These are phyloP conservation scores for Idris sp. DNA, from an alignment of 1,140 invertebrate genomes.

Conservation along the genomic window DNA sequence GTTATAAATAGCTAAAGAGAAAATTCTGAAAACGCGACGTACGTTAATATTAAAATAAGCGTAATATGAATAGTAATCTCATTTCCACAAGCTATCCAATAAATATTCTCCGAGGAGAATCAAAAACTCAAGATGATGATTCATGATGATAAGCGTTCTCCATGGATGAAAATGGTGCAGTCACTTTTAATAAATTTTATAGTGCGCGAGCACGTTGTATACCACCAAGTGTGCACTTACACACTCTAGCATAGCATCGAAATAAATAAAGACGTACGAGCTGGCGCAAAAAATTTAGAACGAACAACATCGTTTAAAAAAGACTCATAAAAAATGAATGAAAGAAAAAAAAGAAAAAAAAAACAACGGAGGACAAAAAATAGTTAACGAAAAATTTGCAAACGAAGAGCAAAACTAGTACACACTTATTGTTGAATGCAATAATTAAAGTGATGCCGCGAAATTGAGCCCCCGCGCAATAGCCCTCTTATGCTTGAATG, in stretches of 20 bases:
- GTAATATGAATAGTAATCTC: conserved; percentile 7
- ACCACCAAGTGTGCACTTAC: conserved; percentile 36
- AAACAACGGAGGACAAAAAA: neutral
- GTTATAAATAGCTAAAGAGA: too few species aligned
- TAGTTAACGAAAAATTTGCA: neutral
- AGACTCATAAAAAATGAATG: conserved; percentile 6
- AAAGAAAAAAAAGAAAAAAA: too few species aligned
- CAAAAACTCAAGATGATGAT: conserved; percentile 20
- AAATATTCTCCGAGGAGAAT: conserved; percentile 28
- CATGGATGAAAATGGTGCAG: conserved; percentile 31
- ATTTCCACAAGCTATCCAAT: conserved; percentile 14
- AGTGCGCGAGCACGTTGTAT: conserved; percentile 24
- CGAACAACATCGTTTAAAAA: conserved; percentile 20
- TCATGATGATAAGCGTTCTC: conserved; percentile 23
- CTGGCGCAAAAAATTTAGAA: conserved; percentile 22
- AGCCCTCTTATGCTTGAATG: too few species aligned
- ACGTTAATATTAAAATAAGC: neutral
- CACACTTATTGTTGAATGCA: conserved; percentile 5
- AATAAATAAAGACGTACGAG: conserved; percentile 47
- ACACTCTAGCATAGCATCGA: conserved; percentile 19
- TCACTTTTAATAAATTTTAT: conserved; percentile 44
- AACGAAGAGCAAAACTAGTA: conserved; percentile 3
- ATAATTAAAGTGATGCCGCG: conserved; percentile 3
- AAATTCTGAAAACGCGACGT: too few species aligned
- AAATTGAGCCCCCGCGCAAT: conserved; percentile 13